Conservation (phyloP, 2,888 invertebrate species). For the Drosophila sordidula region DNA sequence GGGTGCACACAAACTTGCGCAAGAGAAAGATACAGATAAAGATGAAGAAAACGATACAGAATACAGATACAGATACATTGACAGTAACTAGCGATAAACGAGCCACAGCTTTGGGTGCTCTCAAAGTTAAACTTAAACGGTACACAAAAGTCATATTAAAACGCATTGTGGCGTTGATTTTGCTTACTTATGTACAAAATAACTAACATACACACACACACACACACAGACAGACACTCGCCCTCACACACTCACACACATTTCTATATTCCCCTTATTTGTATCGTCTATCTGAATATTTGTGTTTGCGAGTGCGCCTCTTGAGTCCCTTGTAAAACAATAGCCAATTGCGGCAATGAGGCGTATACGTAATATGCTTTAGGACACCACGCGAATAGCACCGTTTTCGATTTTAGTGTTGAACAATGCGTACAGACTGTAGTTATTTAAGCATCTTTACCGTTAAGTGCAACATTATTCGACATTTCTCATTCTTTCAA, state of each 20-base stretch:
- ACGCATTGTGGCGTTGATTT: constrained; percentile 75
- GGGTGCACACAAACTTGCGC: constrained; percentile 56
- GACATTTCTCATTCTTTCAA: no score
- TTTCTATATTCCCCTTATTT: background rate
- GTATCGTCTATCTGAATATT: constrained; percentile 24
- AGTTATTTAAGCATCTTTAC: background rate
- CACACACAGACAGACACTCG: constrained; percentile 1
- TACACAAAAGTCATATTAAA: constrained; percentile 77
- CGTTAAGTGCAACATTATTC: background rate
- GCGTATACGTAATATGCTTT: constrained; percentile 56
- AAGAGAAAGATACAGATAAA: constrained; percentile 27
- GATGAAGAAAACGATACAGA: constrained; percentile 1
- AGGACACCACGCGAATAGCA: constrained; percentile 6
- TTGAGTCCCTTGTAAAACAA: constrained; percentile 46
- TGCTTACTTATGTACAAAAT: constrained; percentile 62
- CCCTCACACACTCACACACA: constrained; percentile 6
- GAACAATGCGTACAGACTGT: background rate
- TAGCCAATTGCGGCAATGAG: constrained; percentile 52
- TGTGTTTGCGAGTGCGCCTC: constrained; percentile 22
- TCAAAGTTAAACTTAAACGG: constrained; percentile 67
- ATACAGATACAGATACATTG: constrained; percentile 18
- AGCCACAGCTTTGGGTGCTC: constrained; percentile 41
- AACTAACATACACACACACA: constrained; percentile 32
- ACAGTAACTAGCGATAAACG: constrained; percentile 8
- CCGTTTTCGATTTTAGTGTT: constrained; percentile 23